phyloP scores from a whole-genome alignment of 2,797 vertebrate species.

The Philypnodon macrostomus region DNA sequence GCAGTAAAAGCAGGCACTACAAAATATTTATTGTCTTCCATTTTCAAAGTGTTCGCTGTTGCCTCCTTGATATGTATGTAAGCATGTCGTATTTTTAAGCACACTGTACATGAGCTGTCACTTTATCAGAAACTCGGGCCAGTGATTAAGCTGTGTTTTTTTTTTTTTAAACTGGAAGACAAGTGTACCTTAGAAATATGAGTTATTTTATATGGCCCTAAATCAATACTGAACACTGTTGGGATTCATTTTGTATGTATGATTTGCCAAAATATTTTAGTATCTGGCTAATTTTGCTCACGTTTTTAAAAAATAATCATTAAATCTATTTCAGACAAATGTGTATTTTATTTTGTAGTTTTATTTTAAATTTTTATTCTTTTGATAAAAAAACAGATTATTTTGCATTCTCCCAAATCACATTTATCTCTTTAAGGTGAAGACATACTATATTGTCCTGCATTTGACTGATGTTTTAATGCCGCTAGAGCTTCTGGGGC shows the following conservation, averaged over 20 bases:
- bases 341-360: background rate
- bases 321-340: constrained; percentile 46
- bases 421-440: too few relatives aligned
- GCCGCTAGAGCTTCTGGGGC: too few relatives aligned
- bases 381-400: too few relatives aligned
- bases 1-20: constrained; percentile 40
- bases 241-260: constrained; percentile 31
- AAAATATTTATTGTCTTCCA: constrained; percentile 64
- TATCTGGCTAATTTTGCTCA: constrained; percentile 31
- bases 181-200: constrained; percentile 15
- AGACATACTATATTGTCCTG: too few relatives aligned
- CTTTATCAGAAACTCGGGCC: constrained; percentile 6
- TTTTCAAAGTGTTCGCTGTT: constrained; percentile 38
- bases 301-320: constrained; percentile 42
- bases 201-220: constrained; percentile 7
- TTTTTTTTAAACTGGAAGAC: constrained; percentile 18
- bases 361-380: too few relatives aligned
- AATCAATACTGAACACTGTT: constrained; percentile 14
- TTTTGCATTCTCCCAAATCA: too few relatives aligned
- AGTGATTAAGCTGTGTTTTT: constrained; percentile 9
- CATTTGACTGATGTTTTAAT: too few relatives aligned
- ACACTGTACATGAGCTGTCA: constrained; percentile 31
- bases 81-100: constrained; percentile 51
- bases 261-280: constrained; percentile 53
- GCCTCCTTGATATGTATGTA: constrained; percentile 17